Evolutionary conservation across 2,113 vertebrate genomes (phyloP).

Genomic region (Myanophis thanlyinensis): DNA sequence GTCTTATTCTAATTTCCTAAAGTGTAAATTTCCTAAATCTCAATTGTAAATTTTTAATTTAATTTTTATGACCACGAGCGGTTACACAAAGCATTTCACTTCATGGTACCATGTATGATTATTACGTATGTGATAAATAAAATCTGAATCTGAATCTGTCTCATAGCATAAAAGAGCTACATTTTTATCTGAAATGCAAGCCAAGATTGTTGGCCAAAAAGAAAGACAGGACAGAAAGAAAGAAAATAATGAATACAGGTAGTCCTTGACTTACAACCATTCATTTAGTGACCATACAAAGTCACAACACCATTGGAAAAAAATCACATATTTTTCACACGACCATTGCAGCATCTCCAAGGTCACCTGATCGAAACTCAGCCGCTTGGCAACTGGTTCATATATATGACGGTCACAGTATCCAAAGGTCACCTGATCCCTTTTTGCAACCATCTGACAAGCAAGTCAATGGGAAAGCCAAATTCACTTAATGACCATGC

Average conservation of each 20-base stretch:
- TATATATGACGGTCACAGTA: neutral
- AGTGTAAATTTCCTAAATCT: no score
- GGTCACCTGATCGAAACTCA: neutral
- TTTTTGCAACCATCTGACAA: neutral
- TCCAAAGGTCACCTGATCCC: fast-evolving
- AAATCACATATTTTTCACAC: no score
- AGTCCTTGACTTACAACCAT: neutral
- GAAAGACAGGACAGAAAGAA: neutral
- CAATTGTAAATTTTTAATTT: no score
- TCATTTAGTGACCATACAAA: neutral
- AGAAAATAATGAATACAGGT: neutral
- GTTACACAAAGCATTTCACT: no score
- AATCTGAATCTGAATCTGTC: no score
- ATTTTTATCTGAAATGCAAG: neutral
- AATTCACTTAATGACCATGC: neutral
- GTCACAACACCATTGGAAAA: neutral
- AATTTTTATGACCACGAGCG: no score
- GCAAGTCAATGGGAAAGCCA: neutral
- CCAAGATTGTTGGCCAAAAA: neutral
- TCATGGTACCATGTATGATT: no score
- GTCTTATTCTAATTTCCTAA: no score
- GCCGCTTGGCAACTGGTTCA: neutral
- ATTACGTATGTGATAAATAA: no score
- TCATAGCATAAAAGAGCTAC: neutral
- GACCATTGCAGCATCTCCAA: neutral